Conservation (phyloP, 2,113 vertebrate species). For the Eretmochelys imbricata region DNA sequence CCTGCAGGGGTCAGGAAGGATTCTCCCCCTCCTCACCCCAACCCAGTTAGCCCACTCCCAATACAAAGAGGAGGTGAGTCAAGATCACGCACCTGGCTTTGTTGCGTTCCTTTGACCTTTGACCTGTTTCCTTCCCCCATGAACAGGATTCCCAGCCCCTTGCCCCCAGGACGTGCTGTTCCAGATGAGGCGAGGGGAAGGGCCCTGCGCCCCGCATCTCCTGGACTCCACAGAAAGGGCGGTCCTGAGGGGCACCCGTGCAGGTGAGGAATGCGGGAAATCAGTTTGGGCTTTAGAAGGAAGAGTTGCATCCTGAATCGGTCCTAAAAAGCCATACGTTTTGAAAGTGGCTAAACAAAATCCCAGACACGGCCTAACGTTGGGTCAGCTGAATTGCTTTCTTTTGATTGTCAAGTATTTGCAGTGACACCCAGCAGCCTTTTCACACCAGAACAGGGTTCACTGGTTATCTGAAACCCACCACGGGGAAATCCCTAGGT, state of each 20-base stretch:
- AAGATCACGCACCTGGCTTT: neutral
- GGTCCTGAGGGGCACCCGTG: neutral
- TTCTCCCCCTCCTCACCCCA: neutral
- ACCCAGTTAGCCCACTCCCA: neutral
- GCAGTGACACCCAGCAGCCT: neutral
- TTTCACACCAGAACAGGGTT: neutral
- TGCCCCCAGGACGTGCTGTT: neutral
- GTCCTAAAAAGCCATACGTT: neutral
- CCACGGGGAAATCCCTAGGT: neutral
- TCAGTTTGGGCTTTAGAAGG: neutral
- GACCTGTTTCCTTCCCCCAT: neutral
- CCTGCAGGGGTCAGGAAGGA: conserved; percentile 64
- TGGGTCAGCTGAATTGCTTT: neutral
- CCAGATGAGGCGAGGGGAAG: neutral
- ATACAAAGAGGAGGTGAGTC: neutral
- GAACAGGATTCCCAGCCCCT: neutral
- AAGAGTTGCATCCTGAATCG: neutral
- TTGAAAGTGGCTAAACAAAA: neutral
- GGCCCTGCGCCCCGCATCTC: neutral
- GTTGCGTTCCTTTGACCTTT: neutral
- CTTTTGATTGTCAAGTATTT: neutral
- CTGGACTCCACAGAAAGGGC: neutral
- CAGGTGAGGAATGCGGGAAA: neutral
- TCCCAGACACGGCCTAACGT: neutral
- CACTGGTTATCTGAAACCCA: neutral